Evolutionary conservation across 2,797 vertebrate genomes (phyloP).

Genomic region (Diplodus sargus): DNA sequence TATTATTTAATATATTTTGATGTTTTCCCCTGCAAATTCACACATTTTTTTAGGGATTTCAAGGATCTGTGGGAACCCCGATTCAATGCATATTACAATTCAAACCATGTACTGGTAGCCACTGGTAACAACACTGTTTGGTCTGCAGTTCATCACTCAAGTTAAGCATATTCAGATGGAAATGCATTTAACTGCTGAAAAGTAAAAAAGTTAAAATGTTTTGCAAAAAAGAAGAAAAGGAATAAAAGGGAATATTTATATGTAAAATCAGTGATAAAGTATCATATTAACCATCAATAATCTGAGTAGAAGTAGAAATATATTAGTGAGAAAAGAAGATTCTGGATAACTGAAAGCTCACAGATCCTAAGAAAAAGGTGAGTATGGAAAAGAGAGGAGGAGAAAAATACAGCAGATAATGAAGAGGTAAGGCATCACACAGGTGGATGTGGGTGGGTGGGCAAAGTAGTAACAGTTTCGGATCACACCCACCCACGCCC

Average conservation of each 20-base stretch:
- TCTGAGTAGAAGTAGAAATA: slow-evolving; percentile 57
- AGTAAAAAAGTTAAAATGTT: not conserved
- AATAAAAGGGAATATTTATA: slow-evolving; percentile 2
- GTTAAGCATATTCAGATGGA: not conserved
- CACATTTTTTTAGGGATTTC: too few relatives aligned
- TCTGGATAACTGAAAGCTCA: slow-evolving; percentile 59
- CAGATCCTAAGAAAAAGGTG: slow-evolving; percentile 56
- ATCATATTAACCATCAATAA: slow-evolving; percentile 55
- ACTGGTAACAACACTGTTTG: not conserved
- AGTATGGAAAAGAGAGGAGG: slow-evolving; percentile 31
- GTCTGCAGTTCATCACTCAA: not conserved
- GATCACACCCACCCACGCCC: slow-evolving; percentile 78
- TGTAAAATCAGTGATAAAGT: slow-evolving; percentile 38
- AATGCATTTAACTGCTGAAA: not conserved
- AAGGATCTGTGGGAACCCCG: too few relatives aligned
- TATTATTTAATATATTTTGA: too few relatives aligned
- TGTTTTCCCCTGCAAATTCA: too few relatives aligned
- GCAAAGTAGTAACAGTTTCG: slow-evolving; percentile 39
- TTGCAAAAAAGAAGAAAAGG: not conserved
- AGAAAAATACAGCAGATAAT: slow-evolving; percentile 38
- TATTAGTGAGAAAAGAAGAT: slow-evolving; percentile 34
- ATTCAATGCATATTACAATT: not conserved
- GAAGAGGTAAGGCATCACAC: slow-evolving; percentile 54
- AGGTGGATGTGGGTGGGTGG: slow-evolving; percentile 66
- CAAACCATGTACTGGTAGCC: accelerated